Base-by-base conservation (phyloP, 2,113 vertebrate genomes). In the Saccopteryx bilineata region DNA sequence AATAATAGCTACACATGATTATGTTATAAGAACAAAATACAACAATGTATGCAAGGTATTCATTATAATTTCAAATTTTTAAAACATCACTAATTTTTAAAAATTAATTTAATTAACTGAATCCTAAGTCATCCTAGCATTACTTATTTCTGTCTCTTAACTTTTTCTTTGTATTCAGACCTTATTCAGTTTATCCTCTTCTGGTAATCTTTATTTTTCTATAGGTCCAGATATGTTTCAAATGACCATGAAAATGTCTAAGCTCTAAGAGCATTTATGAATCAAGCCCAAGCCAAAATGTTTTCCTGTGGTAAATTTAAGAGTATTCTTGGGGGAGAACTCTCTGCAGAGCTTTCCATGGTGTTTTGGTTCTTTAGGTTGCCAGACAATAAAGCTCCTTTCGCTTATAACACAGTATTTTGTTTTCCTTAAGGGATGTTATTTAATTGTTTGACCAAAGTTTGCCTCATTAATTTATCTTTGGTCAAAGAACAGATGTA, bases 381-480 rank as follows among this genome's bases (percentile, higher is more conserved):
- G 8, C 26, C 88, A 82, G 86, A 31, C 24, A 68, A 65, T 80
- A 78, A 83, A 86, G 6, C 46, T 88, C 75, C 21, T 80, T 76
- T 68, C 19, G 50, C 11, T 61, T 79, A 60, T 4, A 71, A 33
- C 91, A 84, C 1, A 46, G 8, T 84, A 21, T n/a, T 91, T 80
- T 69, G 23, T 78, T 94, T 94, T 81, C 5, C n/a, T 76, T 63
- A 31, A 9, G 24, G 12, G 31, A 24, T 14, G 80, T 68, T 80
- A 63, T 91, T 66, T 90, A 9, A 95, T 90, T 96, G 61, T 87
- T 93, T 61, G n/a, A 87, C 14, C 31, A 74, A 90, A 66, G 50
- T 92, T 90, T 61, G 79, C 74, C 65, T 95, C 72, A 87, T 91
- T 94, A 75, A 75, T 82, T 94, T 94, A 93, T 65, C 39, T 65